Conservation (phyloP, 2,888 invertebrate genomes). For the Yponomeuta cagnagella region DNA sequence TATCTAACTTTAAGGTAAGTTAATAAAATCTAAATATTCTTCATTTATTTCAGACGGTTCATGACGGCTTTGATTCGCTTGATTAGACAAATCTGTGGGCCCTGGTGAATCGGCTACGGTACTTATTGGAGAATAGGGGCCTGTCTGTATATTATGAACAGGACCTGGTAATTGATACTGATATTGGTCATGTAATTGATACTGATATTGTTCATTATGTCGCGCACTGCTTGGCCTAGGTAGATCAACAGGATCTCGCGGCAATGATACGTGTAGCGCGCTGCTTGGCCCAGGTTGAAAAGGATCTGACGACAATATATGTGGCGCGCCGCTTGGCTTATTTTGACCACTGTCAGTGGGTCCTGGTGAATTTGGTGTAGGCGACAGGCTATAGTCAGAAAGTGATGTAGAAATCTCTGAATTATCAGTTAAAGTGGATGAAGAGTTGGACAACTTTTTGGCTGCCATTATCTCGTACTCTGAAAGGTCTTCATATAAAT, state of each 20-base stretch:
- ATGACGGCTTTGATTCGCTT: neutral
- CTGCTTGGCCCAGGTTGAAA: constrained; percentile 4
- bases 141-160: neutral
- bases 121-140: constrained; percentile 13
- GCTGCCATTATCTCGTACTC: constrained; percentile 17
- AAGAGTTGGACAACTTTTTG: neutral
- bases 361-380: constrained; percentile 14
- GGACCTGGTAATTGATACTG: no score
- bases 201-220: neutral
- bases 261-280: constrained; percentile 8
- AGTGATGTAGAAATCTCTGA: no score
- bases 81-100: constrained; percentile 17
- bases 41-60: neutral
- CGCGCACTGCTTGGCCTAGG: constrained; percentile 15
- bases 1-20: constrained; percentile 14
- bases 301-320: constrained; percentile 7
- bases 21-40: constrained; percentile 2
- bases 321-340: neutral
- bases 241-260: constrained; percentile 11
- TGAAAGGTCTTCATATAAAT: no score
- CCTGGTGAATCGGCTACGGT: constrained; percentile 15
- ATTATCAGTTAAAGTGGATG: no score
- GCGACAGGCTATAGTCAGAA: constrained; percentile 2
- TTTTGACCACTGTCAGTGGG: no score
- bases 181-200: no score